These are phyloP conservation scores for Trachythela sp. DNA, from an alignment of 64 coral and sea anemone species.

Conservation along the genomic window DNA sequence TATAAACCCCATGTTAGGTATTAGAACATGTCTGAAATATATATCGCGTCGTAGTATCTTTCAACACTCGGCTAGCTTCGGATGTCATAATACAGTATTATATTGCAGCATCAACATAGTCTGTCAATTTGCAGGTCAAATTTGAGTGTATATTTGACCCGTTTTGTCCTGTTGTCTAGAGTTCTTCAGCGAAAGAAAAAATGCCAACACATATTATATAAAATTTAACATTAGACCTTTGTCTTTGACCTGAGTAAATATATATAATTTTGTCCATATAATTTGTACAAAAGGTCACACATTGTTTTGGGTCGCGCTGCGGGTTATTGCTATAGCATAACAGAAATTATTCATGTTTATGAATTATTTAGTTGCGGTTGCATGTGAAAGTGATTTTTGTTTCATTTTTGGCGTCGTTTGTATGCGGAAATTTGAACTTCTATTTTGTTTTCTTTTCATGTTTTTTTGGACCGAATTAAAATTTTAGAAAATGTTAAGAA, in stretches of 20 bases:
- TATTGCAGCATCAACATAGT: background rate
- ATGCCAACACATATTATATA: background rate
- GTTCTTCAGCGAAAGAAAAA: background rate
- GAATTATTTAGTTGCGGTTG: background rate
- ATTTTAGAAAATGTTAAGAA: too few relatives aligned
- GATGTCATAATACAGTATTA: background rate
- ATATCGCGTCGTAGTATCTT: too few relatives aligned
- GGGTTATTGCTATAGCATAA: background rate
- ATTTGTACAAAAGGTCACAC: background rate
- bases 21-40: too few relatives aligned
- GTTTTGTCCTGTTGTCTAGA: background rate
- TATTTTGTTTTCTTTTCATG: too few relatives aligned
- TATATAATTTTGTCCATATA: background rate
- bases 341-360: background rate
- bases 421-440: too few relatives aligned
- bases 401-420: background rate
- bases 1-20: background rate
- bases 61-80: background rate
- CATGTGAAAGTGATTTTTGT: background rate
- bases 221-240: background rate
- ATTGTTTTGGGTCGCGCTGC: background rate
- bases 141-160: background rate
- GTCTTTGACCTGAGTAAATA: background rate
- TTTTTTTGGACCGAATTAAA: too few relatives aligned
- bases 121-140: background rate